These are phyloP conservation scores for Petrolisthes manimaculis DNA, from an alignment of 2,888 invertebrate species.

Conservation along the genomic window DNA sequence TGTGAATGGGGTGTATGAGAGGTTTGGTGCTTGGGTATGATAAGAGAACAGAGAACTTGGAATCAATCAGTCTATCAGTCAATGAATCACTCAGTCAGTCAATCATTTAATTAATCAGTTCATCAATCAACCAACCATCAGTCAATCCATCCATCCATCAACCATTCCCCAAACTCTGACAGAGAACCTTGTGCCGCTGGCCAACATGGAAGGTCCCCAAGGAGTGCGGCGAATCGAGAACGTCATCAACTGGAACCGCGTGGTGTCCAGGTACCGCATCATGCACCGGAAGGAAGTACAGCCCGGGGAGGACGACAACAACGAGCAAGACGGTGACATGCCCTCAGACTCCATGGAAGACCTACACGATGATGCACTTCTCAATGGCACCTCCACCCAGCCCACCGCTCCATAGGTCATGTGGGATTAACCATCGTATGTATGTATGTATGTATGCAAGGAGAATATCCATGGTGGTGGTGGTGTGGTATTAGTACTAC, in stretches of 20 bases:
- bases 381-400: constrained; percentile 17
- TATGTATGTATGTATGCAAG: constrained; percentile 5
- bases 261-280: constrained; percentile 51
- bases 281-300: constrained; percentile 53
- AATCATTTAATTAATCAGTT: no score
- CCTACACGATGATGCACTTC: constrained; percentile 12
- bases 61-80: background rate
- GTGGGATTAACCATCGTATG: background rate
- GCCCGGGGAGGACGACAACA: constrained; percentile 29
- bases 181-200: constrained; percentile 60
- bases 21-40: background rate
- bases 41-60: background rate
- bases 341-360: constrained; percentile 32
- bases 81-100: background rate
- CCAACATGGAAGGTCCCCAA: constrained; percentile 53
- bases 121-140: no score
- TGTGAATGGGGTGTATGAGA: background rate
- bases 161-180: background rate
- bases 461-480: background rate
- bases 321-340: constrained; percentile 20
- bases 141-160: no score
- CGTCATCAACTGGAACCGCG: constrained; percentile 66
- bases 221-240: constrained; percentile 57
- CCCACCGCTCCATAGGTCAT: background rate
- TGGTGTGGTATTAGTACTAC: no score